A percentile compares a stretch with the other conserved stretches of the same genome.
phyloP scores from a whole-genome alignment of 2,888 invertebrate genomes.

The Troides aeacus region DNA sequence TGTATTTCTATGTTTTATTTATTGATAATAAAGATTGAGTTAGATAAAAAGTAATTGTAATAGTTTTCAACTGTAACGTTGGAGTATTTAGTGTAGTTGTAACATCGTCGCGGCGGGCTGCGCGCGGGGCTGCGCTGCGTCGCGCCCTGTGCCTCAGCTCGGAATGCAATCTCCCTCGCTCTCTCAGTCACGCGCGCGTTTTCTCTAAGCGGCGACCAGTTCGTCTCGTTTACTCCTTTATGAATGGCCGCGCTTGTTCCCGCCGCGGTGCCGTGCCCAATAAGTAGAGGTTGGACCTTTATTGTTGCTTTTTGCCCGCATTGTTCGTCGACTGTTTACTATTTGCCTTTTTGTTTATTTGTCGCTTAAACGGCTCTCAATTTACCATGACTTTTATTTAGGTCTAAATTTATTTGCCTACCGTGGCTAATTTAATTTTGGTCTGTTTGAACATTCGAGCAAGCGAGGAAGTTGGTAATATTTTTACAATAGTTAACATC shows the following conservation, averaged over 20 bases:
- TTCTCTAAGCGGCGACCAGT: constrained; percentile 50
- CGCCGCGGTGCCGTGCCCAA: constrained; percentile 55
- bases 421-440: background rate
- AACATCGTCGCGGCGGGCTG: constrained; percentile 34
- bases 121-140: constrained; percentile 41
- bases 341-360: constrained; percentile 11
- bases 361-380: constrained; percentile 4
- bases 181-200: constrained; percentile 58
- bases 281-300: constrained; percentile 37
- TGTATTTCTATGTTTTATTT: no score
- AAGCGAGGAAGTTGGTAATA: no score
- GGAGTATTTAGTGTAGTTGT: constrained; percentile 35
- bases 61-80: constrained; percentile 33
- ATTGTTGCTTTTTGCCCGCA: constrained; percentile 21
- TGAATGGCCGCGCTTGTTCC: constrained; percentile 64
- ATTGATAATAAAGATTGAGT: no score
- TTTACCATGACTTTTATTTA: constrained; percentile 1
- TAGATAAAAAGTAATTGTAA: background rate
- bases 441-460: background rate
- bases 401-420: background rate
- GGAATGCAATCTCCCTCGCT: constrained; percentile 78
- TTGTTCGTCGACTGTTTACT: constrained; percentile 17
- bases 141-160: constrained; percentile 42
- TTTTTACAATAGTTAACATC: no score
- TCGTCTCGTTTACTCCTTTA: constrained; percentile 66